A percentile compares a stretch with the other conserved stretches of the same genome.
Conservation (phyloP, 2,113 vertebrate species). For the Telmatochromis sp. region DNA sequence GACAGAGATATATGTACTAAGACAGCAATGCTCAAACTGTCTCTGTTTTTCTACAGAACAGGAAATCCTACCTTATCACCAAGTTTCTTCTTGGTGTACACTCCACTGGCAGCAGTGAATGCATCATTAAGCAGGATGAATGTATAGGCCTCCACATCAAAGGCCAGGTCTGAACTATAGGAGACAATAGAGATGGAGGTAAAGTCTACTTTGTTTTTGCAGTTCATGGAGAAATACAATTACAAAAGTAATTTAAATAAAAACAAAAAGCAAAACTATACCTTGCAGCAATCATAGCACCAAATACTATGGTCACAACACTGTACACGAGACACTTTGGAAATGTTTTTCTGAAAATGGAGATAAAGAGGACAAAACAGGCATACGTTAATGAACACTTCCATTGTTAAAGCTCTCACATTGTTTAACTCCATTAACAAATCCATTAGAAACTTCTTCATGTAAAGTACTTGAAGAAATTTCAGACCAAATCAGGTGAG, state of each 20-base stretch:
- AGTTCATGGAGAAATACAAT: neutral
- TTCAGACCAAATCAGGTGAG: neutral
- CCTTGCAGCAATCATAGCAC: slow-evolving; percentile 87
- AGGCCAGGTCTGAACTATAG: slow-evolving; percentile 85
- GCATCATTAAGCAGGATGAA: slow-evolving; percentile 87
- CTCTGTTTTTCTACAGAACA: neutral
- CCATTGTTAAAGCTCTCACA: neutral
- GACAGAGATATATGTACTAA: neutral
- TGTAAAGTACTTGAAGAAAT: neutral
- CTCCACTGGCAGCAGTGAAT: slow-evolving; percentile 84
- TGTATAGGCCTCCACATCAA: slow-evolving; percentile 79
- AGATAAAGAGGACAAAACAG: neutral
- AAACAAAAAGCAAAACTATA: slow-evolving; percentile 31
- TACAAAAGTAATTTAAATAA: neutral
- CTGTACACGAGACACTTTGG: slow-evolving; percentile 71
- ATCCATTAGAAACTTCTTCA: neutral
- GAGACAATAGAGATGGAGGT: neutral
- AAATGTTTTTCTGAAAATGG: slow-evolving; percentile 77
- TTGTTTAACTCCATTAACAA: neutral
- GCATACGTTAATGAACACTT: neutral
- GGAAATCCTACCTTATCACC: slow-evolving; percentile 74
- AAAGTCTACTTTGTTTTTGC: neutral
- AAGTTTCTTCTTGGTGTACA: slow-evolving; percentile 89
- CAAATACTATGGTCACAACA: slow-evolving; percentile 79
- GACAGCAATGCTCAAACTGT: neutral